Evolutionary conservation across 1,140 invertebrate genomes (phyloP), one percentile per base, ranked within the genome.

Genomic region (Tyrophagus putrescentiae): DNA sequence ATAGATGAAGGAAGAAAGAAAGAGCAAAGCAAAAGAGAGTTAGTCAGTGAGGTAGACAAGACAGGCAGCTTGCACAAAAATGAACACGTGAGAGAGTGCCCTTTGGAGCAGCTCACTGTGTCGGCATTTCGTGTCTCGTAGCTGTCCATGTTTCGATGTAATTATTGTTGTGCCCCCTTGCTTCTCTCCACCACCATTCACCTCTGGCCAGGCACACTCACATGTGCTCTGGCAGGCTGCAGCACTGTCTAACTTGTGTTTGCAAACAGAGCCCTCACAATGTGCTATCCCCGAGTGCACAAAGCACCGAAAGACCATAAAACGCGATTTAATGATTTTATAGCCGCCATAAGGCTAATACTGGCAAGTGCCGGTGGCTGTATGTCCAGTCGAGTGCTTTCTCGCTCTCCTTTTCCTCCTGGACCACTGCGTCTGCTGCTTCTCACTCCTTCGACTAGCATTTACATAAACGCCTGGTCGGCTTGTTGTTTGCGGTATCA

Each of bases 321-420:
- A 48, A 48, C 31, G 45, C n/a, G 45, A 13, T 29, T 48, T 48
- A 48, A 48, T 48, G 45, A 48, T 48, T 48, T 48, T 48, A 48
- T 48, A 48, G 45, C 45, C 45, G 36, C 36, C 45, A 48, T 48
- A 48, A 48, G 31, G 45, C 45, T 48, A 48, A 48, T 48, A 29
- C 31, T 25, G 23, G 36, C 21, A 7, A 13, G 45, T 48, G 45
- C 45, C 7, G 18, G 45, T 13, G 7, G 21, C 31, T 25, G 13
- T 39, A 21, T 39, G n/a, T n/a, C 21, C 18, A 25, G 7, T 48
- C 13, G 7, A 7, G 45, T 6, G 45, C 18, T 18, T 21, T 9
- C 45, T 48, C 18, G 21, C 31, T 48, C 45, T 21, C 9, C 45
- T 48, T 13, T 39, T 13, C 13, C 36, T 39, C 13, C 21, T 39